Evolutionary conservation across 2,797 vertebrate genomes (phyloP), one percentile per base, ranked within the genome.

Genomic region (Cirrhinus mrigala): DNA sequence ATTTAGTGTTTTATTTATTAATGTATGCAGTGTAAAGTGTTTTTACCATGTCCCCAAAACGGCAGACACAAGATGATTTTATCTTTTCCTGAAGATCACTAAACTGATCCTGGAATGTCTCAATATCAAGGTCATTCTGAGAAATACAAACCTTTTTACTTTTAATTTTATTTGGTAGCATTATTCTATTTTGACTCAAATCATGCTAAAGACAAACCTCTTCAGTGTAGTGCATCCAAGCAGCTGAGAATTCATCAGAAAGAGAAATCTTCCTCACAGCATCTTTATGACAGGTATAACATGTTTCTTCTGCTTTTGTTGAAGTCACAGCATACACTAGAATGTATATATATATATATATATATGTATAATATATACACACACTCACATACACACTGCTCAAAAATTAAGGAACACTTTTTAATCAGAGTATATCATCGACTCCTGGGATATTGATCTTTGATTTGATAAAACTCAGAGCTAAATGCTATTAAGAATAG

Each of bases 261-360:
- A 62, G n/a, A 62, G 0, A 27, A 2, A 2, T 62, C 0, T 14
- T 6, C 24, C 58, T 62, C 24, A 0, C 0, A 6, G 4, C 0
- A 5, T 62, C 58, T 4, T 12, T 2, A 62, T 24, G 27, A 62
- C 11, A 11, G n/a, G 1, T 1, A 27, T 27, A 24, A 62, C 58
- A 2, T 1, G 0, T 6, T 4, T 62, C 58, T 2, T 27, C n/a
- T 62, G 24, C n/a, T 62, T 0, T 27, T 0, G 58, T 0, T 14
- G 58, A 0, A 15, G 58, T 62, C n/a, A 27, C 58, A 3, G 58
- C 58, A 4, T 62, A 62, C 11, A 62, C 58, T 62, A 62, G 58
- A 62, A 52, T 24, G 58, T 52, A 6, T 52, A 40, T 40, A 40
- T 40, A 40, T 40, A 40, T 40, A 40, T 40, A 6, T 40, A 40